These are phyloP conservation scores for Embiotoca jacksoni DNA, from an alignment of 2,113 vertebrate species.

Conservation along the genomic window DNA sequence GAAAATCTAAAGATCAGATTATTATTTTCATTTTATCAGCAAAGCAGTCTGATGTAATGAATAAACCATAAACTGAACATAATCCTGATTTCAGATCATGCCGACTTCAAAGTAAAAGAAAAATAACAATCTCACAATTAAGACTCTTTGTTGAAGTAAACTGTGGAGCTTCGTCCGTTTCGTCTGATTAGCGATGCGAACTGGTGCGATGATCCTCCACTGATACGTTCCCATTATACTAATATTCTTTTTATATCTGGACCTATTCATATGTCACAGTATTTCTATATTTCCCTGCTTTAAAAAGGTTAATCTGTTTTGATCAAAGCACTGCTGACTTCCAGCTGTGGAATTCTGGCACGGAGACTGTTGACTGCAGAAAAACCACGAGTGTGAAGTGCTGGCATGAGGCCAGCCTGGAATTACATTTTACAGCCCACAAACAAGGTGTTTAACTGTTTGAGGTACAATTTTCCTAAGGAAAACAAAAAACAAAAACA, in stretches of 20 bases:
- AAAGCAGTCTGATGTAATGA: constrained; percentile 32
- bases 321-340: constrained; percentile 23
- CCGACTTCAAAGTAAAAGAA: constrained; percentile 21
- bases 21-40: constrained; percentile 51
- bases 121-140: neutral
- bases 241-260: constrained; percentile 7
- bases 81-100: constrained; percentile 41
- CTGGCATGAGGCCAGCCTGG: constrained; percentile 49
- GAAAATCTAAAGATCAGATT: constrained; percentile 27
- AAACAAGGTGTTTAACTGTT: constrained; percentile 72
- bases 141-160: neutral
- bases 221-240: constrained; percentile 30
- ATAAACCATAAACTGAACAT: constrained; percentile 11
- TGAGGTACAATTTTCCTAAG: constrained; percentile 47
- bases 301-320: constrained; percentile 59
- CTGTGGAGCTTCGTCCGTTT: neutral
- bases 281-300: neutral
- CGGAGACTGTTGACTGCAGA: constrained; percentile 24
- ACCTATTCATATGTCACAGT: neutral
- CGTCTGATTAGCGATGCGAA: constrained; percentile 35
- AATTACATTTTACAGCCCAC: constrained; percentile 63
- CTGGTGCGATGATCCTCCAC: constrained; percentile 10
- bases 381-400: constrained; percentile 36
- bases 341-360: constrained; percentile 49
- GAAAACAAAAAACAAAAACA: constrained; percentile 11